Evolutionary conservation across 2,888 invertebrate species (phyloP), one percentile per base, ranked within the genome.

Genomic region (Allacma fusca): DNA sequence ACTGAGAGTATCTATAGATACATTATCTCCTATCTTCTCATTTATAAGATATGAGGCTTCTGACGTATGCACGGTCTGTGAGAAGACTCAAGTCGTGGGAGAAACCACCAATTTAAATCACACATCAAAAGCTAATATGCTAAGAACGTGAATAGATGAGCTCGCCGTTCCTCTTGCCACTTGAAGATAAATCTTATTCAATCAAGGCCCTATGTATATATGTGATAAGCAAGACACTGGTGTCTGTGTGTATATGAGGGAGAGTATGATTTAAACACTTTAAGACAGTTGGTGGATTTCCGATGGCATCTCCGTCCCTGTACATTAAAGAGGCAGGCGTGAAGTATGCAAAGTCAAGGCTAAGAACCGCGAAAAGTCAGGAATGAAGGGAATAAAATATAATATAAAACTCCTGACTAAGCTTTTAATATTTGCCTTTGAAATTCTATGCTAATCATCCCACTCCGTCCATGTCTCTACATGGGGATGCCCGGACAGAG

Each of bases 171-270:
- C 16, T 50, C 19, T 50, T 13, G 4, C 50, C n/a, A 19, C 19
- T 50, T 13, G n/a, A 29, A n/a, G 43, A 68, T 68, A 68, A 34
- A 68, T 68, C 68, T 68, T 68, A 40, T 68, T 68, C 68, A 68
- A 68, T 68, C 68, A 68, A 68, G 34, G 62, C 68, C 43, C 1
- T 40, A 28, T n/a, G 9, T 50, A 13, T 50, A 50, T n/a, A n/a
- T n/a, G n/a, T n/a, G n/a, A n/a, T n/a, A n/a, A n/a, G n/a, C n/a
- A n/a, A n/a, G n/a, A n/a, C n/a, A n/a, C n/a, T n/a, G n/a, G n/a
- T n/a, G n/a, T n/a, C 16, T 16, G 19, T 50, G 50, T 5, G 50
- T 1, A 50, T 34, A 34, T 34, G 34, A n/a, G 50, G 16, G 50
- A 13, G 50, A 9, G 50, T 5, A 50, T 28, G 26, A 28, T 28